These are phyloP conservation scores for Panthera uncia DNA, from an alignment of 2,113 vertebrate species.

Conservation along the genomic window DNA sequence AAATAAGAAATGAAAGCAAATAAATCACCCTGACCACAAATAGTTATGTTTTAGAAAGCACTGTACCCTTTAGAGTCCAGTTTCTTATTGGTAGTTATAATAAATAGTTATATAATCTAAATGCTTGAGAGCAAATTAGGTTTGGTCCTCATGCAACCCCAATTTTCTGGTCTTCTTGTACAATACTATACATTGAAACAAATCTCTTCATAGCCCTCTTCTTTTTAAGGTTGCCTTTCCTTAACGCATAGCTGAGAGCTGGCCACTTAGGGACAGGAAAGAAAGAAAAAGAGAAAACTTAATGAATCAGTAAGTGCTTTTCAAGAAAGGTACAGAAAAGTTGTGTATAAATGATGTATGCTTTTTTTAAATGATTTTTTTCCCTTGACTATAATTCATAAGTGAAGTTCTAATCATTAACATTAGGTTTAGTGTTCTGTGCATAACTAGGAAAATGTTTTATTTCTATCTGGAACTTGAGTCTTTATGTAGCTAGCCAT, in stretches of 20 bases:
- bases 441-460: slow-evolving; percentile 35
- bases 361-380: slow-evolving; percentile 29
- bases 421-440: slow-evolving; percentile 5
- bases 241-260: background rate
- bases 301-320: slow-evolving; percentile 26
- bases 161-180: background rate
- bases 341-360: slow-evolving; percentile 20
- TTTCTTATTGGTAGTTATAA: background rate
- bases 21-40: background rate
- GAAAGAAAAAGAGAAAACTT: background rate
- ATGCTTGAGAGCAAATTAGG: background rate
- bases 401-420: slow-evolving; percentile 46
- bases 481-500: slow-evolving; percentile 3
- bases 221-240: background rate
- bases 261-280: background rate
- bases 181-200: background rate
- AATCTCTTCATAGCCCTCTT: background rate
- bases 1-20: slow-evolving; percentile 5
- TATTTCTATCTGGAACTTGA: slow-evolving; percentile 28
- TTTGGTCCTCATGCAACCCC: background rate
- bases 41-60: background rate
- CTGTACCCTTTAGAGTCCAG: background rate
- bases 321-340: background rate
- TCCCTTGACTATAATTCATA: slow-evolving; percentile 39
- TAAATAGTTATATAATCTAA: background rate